phyloP scores from a whole-genome alignment of 2,888 invertebrate genomes.

The Scaptomyza reducta region DNA sequence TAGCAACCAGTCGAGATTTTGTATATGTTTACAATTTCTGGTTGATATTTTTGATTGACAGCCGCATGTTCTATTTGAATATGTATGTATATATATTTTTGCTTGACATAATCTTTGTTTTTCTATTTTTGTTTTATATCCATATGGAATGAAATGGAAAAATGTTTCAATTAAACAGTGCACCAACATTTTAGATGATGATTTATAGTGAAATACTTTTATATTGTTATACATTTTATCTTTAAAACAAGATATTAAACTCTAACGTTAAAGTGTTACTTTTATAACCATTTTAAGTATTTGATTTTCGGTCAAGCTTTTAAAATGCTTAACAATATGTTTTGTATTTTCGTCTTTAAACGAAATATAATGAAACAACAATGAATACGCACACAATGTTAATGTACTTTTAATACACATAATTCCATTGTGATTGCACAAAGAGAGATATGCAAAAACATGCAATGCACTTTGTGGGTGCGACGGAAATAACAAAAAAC shows the following conservation, averaged over 20 bases:
- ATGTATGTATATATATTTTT: constrained; percentile 17
- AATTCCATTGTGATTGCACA: constrained; percentile 48
- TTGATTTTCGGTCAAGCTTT: not conserved
- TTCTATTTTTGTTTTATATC: not conserved
- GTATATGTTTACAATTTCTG: constrained; percentile 54
- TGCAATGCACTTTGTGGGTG: constrained; percentile 17
- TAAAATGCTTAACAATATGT: not conserved
- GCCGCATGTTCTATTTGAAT: constrained; percentile 22
- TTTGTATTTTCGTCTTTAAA: constrained; percentile 4
- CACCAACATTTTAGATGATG: not conserved
- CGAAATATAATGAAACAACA: constrained; percentile 1
- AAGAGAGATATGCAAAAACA: constrained; percentile 23
- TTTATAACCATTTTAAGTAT: too few relatives aligned
- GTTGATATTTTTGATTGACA: constrained; percentile 58
- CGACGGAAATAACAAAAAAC: not conserved
- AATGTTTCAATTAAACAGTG: not conserved
- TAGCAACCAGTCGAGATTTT: constrained; percentile 35
- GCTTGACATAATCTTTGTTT: constrained; percentile 9
- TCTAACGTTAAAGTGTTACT: too few relatives aligned
- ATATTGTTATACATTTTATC: too few relatives aligned
- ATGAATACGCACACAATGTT: constrained; percentile 31
- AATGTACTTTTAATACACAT: constrained; percentile 65
- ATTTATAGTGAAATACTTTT: too few relatives aligned
- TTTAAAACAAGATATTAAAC: too few relatives aligned
- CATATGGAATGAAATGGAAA: not conserved